Conservation (phyloP, 1,140 invertebrate genomes). For the Penaeus indicus region DNA sequence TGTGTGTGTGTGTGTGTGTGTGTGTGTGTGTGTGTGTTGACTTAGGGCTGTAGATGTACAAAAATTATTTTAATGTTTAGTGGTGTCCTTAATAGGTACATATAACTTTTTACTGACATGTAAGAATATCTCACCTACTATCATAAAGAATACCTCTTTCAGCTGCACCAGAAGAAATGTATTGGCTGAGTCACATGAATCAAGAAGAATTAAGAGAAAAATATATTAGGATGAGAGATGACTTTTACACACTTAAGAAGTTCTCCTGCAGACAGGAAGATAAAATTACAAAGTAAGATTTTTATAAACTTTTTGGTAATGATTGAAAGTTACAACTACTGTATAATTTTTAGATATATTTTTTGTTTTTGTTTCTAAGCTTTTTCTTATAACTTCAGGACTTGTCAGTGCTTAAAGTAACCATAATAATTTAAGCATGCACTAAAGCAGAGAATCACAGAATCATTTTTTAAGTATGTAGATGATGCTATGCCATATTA, state of each 20-base stretch:
- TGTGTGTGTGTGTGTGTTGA: no score
- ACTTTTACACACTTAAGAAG: constrained; percentile 58
- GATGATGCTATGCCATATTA: background rate
- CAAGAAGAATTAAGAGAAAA: constrained; percentile 49
- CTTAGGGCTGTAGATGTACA: no score
- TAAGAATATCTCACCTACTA: background rate
- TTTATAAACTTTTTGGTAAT: background rate
- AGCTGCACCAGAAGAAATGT: constrained; percentile 58
- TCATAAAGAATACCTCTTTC: background rate
- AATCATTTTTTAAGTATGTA: background rate
- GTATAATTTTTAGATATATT: background rate
- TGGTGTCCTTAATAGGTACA: background rate
- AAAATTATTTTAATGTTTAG: background rate
- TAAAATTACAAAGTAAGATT: constrained; percentile 56
- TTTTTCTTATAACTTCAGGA: background rate
- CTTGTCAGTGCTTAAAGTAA: no score
- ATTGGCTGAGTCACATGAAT: constrained; percentile 53
- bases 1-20: no score
- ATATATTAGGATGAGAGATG: constrained; percentile 44
- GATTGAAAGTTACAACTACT: background rate
- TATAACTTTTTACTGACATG: background rate
- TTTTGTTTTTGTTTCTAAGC: background rate
- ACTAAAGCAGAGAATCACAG: background rate
- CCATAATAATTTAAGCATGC: no score
- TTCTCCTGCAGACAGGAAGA: constrained; percentile 53